Evolutionary conservation across 2,113 vertebrate genomes (phyloP), one percentile per base, ranked within the genome.

Genomic region (Addax nasomaculatus): DNA sequence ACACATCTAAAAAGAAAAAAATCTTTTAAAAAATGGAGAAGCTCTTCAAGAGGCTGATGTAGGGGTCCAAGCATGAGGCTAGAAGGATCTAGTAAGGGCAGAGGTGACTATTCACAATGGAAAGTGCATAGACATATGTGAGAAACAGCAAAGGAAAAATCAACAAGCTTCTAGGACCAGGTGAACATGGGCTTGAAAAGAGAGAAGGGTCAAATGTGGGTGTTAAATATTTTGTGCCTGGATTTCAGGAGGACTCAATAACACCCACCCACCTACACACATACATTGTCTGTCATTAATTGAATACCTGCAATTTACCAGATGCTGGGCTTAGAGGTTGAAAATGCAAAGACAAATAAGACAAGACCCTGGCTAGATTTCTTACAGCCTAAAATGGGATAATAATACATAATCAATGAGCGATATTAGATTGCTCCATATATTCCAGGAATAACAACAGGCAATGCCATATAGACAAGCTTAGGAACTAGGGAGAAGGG

Each of bases 361-460:
- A 78, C 13, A 93, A 23, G 51, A 58, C 19, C 14, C 51, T 60
- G 13, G 25, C 6, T 13, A 86, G 86, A 33, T 83, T 89, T 92
- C 62, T 96, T 96, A 73, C 3, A 80, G 49, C 43, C 45, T 60
- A 47, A 73, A 73, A 51, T 33, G 27, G 30, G n/a, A 57, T 49
- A 78, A 89, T 9, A 43, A 39, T 51, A 60, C 57, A 53, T 15
- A 79, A 51, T 43, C 27, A 49, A 5, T 15, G 78, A 84, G 19
- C n/a, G 89, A 36, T 83, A 85, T 89, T 94, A 62, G 78, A 85
- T 23, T 80, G 6, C 6, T n/a, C 53, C 27, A 3, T 64, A 33
- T 47, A 60, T 97, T 93, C 33, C 53, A 84, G 60, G 10, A 79
- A 53, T 90, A 90, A 70, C 13, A 57, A 33, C 15, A 58, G 39